Base-by-base conservation (phyloP, 2,797 vertebrate species). In the Saxicola maurus region DNA sequence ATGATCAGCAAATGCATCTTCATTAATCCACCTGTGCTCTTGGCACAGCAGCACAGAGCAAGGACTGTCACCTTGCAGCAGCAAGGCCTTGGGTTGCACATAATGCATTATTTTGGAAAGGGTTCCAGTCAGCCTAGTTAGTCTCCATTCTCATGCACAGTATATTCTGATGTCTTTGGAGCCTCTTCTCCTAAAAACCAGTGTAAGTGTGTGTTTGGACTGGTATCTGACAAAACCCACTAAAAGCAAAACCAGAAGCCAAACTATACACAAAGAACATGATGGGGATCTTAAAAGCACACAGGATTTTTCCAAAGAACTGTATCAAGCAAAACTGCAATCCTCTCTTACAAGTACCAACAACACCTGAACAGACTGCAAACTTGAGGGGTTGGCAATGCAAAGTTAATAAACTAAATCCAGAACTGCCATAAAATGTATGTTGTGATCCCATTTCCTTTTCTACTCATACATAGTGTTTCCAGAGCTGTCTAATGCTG, bases 361-460 rank as follows among this genome's bases (percentile, higher is more conserved):
- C 0, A 2, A 37, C 57, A 91, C 38, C 72, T 72, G 49, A 51
- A 51, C 49, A 51, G 17, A 19, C 49, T 18, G 57, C 81, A 91
- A 18, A 67, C 68, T 66, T 67, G n/a, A 88, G 31, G 9, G 48
- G 52, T 3, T 91, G 87, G 71, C 86, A 91, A 84, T 5, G 4
- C 38, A 84, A 82, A 90, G 65, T 89, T 80, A 89, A 94, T 82
- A 89, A 94, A 94, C 71, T 82, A 87, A 83, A 93, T 79, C 79
- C 87, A 92, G 66, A 93, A 83, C 64, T 53, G 73, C 66, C 69
- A 76, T 90, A 93, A 93, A 94, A 92, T n/a, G 33, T 72, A 78
- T n/a, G 33, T 86, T 94, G 94, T 85, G 94, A 95, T 91, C 90
- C 87, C 69, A 87, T 90, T 95, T 90, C 93, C 90, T 91, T 89